These are phyloP conservation scores for Psettodes erumei DNA, from an alignment of 2,113 vertebrate species.

Conservation along the genomic window DNA sequence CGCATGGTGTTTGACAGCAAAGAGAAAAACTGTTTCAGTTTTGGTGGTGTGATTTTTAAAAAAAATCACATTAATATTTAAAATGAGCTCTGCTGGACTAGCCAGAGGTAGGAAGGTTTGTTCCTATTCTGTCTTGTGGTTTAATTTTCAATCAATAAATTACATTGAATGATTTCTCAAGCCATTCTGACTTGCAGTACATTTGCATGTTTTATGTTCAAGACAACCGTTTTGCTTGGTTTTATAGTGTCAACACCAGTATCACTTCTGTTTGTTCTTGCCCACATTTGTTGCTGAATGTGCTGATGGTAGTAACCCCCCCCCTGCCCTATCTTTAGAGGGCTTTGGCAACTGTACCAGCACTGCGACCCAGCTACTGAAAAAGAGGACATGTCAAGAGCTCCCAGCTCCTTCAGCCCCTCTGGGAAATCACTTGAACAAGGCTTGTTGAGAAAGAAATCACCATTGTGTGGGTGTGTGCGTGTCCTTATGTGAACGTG, in stretches of 20 bases:
- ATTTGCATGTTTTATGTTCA: not conserved
- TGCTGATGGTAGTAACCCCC: conserved; percentile 20
- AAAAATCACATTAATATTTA: not conserved
- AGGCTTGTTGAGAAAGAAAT: not conserved
- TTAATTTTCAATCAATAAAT: too few relatives aligned
- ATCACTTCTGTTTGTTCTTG: conserved; percentile 10
- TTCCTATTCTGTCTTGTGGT: too few relatives aligned
- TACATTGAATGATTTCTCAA: not conserved
- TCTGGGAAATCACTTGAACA: conserved; percentile 55
- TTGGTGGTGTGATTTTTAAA: not conserved
- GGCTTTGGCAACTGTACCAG: conserved; percentile 24
- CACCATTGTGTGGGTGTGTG: not conserved
- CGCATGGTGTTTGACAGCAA: not conserved
- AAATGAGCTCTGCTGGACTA: not conserved
- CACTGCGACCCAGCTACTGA: conserved; percentile 5
- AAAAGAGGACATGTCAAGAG: conserved; percentile 56
- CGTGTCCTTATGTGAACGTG: not conserved
- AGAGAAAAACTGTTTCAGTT: conserved; percentile 3
- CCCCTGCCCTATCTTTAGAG: too few relatives aligned
- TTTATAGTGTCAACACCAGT: conserved; percentile 12
- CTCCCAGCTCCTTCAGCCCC: conserved; percentile 38
- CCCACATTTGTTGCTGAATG: conserved; percentile 3
- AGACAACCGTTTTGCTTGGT: not conserved
- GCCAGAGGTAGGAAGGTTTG: too few relatives aligned
- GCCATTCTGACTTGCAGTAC: not conserved